phyloP scores from a whole-genome alignment of 2,888 invertebrate species.

The Campoplex nolae region DNA sequence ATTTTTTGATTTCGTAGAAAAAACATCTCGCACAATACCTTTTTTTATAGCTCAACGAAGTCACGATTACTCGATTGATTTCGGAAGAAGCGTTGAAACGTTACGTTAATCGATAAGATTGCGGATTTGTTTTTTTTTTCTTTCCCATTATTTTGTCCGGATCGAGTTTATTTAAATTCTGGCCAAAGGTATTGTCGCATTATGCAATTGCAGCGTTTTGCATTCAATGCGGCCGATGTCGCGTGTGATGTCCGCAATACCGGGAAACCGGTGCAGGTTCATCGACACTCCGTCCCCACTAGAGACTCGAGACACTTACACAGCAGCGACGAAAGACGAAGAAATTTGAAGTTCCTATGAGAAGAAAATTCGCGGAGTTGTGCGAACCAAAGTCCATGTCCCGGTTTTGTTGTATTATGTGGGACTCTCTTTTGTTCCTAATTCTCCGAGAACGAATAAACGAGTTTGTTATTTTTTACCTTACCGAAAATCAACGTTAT shows the following conservation, averaged over 20 bases:
- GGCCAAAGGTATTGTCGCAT: slow-evolving; percentile 66
- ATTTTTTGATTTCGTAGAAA: no score
- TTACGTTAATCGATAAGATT: background rate
- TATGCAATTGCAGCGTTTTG: slow-evolving; percentile 77
- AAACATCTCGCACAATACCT: no score
- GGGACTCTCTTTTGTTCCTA: background rate
- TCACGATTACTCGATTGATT: background rate
- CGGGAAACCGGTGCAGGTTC: slow-evolving; percentile 75
- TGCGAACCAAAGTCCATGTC: background rate
- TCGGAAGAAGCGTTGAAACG: background rate
- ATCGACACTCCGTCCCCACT: slow-evolving; percentile 73
- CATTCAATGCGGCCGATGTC: slow-evolving; percentile 71
- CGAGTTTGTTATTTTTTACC: background rate
- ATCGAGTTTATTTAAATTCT: slow-evolving; percentile 34
- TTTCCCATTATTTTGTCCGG: background rate
- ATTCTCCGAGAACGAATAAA: background rate
- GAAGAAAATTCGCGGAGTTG: slow-evolving; percentile 74
- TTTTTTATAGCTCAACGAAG: no score
- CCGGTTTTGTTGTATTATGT: background rate
- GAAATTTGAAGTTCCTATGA: slow-evolving; percentile 66
- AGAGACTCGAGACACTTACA: background rate
- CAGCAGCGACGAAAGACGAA: slow-evolving; percentile 10
- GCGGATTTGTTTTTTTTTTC: no score
- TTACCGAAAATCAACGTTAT: background rate
- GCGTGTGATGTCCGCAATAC: slow-evolving; percentile 68